Evolutionary conservation across 2,888 invertebrate species (phyloP).

Genomic region (Dryobotodes eremita): DNA sequence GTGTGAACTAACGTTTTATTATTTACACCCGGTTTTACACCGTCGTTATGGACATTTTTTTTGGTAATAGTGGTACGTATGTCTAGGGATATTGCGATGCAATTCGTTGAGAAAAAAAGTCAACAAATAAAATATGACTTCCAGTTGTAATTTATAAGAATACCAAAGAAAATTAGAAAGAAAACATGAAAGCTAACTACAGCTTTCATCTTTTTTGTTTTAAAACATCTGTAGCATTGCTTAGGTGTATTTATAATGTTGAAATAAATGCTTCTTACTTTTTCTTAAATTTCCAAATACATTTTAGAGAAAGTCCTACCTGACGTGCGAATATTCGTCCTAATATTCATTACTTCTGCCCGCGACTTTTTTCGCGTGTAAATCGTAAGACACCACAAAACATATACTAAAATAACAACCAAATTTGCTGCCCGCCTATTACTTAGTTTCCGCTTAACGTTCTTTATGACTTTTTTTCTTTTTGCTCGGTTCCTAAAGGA

Average conservation of each 20-base stretch:
- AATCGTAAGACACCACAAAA: too few species aligned
- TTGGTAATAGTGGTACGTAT: not conserved
- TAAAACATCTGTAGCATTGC: not conserved
- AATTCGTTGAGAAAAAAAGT: not conserved
- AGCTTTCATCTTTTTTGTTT: constrained; percentile 36
- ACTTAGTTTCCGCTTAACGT: too few species aligned
- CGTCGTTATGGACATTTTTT: constrained; percentile 29
- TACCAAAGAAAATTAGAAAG: constrained; percentile 9
- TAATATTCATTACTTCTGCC: too few species aligned
- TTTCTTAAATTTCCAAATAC: not conserved
- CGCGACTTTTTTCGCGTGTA: too few species aligned
- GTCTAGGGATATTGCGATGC: not conserved
- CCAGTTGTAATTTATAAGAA: constrained; percentile 12
- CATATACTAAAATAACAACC: too few species aligned
- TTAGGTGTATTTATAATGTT: constrained; percentile 4
- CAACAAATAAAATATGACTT: constrained; percentile 35
- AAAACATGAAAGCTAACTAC: constrained; percentile 28
- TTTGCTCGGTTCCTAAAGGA: too few species aligned
- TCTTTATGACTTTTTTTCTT: too few species aligned
- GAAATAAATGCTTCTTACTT: constrained; percentile 4
- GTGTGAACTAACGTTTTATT: constrained; percentile 68
- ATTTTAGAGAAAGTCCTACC: not conserved
- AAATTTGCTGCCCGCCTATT: too few species aligned
- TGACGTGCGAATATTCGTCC: not conserved
- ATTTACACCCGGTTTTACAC: constrained; percentile 59